These are phyloP conservation scores for Leptonema lineaticorne DNA, from an alignment of 1,140 invertebrate genomes.

Conservation along the genomic window DNA sequence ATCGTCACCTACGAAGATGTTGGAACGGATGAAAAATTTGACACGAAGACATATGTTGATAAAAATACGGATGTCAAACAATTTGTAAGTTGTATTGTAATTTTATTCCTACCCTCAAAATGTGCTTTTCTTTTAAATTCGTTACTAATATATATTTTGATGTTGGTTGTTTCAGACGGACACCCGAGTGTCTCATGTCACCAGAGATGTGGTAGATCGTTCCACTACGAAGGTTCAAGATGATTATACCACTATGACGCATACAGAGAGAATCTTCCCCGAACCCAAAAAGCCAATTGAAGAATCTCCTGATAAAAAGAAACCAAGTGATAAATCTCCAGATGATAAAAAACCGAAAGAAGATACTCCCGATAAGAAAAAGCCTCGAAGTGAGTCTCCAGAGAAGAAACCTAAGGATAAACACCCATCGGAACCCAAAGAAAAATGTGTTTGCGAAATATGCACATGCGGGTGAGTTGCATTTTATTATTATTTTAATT, in stretches of 20 bases:
- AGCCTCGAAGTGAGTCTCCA: slow-evolving; percentile 31
- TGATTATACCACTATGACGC: slow-evolving; percentile 50
- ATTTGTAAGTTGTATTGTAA: slow-evolving; percentile 51
- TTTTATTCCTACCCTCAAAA: neutral
- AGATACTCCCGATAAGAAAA: slow-evolving; percentile 23
- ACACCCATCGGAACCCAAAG: slow-evolving; percentile 54
- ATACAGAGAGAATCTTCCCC: slow-evolving; percentile 50
- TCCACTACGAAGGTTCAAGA: slow-evolving; percentile 52
- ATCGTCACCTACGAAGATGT: slow-evolving; percentile 56
- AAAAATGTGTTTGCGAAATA: slow-evolving; percentile 86
- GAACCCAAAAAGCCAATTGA: slow-evolving; percentile 46
- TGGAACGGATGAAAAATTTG: slow-evolving; percentile 55
- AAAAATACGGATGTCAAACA: slow-evolving; percentile 56
- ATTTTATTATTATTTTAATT: slow-evolving; percentile 12
- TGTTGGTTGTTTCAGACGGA: slow-evolving; percentile 48
- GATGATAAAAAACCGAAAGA: slow-evolving; percentile 44
- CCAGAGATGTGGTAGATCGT: slow-evolving; percentile 51
- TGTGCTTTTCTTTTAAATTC: no score
- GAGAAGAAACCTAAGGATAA: slow-evolving; percentile 46
- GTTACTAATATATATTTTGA: neutral
- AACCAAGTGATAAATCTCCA: slow-evolving; percentile 41
- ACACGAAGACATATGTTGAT: slow-evolving; percentile 55
- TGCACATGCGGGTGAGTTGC: slow-evolving; percentile 87
- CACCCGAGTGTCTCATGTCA: slow-evolving; percentile 52
- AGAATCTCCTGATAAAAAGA: slow-evolving; percentile 37